Percentiles rank a stretch among this genome's conserved stretches.
phyloP scores from a whole-genome alignment of 2,888 invertebrate genomes.

The Orthosia incerta region DNA sequence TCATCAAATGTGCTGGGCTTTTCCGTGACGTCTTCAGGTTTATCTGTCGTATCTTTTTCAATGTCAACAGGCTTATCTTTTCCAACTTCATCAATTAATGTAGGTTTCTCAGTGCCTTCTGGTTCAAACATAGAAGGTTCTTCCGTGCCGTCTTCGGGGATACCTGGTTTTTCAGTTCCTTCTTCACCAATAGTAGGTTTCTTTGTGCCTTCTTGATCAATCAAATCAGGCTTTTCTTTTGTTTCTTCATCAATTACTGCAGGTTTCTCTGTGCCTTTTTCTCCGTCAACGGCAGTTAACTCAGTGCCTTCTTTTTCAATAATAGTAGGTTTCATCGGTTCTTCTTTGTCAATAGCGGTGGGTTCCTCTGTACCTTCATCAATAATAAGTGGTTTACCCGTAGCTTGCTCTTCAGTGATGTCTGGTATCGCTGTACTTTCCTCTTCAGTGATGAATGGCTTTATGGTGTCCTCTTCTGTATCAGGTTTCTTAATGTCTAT shows the following conservation, averaged over 20 bases:
- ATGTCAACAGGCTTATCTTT: slow-evolving; percentile 36
- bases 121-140: slow-evolving; percentile 6
- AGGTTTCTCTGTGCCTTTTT: slow-evolving; percentile 31
- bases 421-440: slow-evolving; percentile 39
- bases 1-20: slow-evolving; percentile 7
- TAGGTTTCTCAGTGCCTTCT: slow-evolving; percentile 21
- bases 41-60: slow-evolving; percentile 22
- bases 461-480: slow-evolving; percentile 19
- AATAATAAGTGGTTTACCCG: slow-evolving; percentile 35
- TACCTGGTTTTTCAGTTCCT: slow-evolving; percentile 18
- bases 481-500: slow-evolving; percentile 14
- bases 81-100: slow-evolving; percentile 23
- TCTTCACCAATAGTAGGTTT: slow-evolving; percentile 5
- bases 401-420: slow-evolving; percentile 20
- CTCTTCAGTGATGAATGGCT: slow-evolving; percentile 32
- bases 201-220: slow-evolving; percentile 22
- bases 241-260: slow-evolving; percentile 22
- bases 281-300: slow-evolving; percentile 3
- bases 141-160: slow-evolving; percentile 1
- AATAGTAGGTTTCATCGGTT: not conserved
- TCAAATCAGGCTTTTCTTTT: slow-evolving; percentile 24
- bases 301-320: slow-evolving; percentile 35
- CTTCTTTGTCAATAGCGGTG: slow-evolving; percentile 19
- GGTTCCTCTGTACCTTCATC: slow-evolving; percentile 46
- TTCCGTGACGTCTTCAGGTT: slow-evolving; percentile 10